Conservation (phyloP, 1,140 invertebrate species). For the Ostrea edulis region DNA sequence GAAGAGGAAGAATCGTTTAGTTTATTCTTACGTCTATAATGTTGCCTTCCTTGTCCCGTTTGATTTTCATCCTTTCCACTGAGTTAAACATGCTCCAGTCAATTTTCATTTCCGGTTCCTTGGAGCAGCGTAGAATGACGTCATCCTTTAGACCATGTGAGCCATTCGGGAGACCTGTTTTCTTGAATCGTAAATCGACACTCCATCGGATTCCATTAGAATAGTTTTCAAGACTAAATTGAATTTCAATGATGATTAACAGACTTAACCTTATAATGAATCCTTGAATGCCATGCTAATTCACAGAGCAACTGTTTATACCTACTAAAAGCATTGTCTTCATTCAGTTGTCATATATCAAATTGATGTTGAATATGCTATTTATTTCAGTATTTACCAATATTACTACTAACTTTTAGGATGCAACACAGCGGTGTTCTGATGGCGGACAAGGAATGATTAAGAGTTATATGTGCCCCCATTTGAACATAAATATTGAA, state of each 20-base stretch:
- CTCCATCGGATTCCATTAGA: conserved; percentile 76
- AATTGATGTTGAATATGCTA: background rate
- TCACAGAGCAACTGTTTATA: no score
- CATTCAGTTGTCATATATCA: no score
- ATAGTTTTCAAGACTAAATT: conserved; percentile 68
- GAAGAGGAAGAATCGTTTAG: background rate
- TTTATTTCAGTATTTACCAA: no score
- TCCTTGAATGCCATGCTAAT: no score
- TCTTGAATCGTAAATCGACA: conserved; percentile 76
- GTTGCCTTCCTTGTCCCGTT: background rate
- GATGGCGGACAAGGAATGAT: no score
- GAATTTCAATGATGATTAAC: no score
- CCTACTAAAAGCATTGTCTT: no score
- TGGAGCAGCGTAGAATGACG: conserved; percentile 69
- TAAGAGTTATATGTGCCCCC: no score
- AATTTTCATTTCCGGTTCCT: conserved; percentile 68
- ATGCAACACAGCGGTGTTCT: no score
- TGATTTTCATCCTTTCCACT: conserved; percentile 62
- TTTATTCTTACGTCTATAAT: background rate
- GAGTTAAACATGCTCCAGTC: conserved; percentile 73
- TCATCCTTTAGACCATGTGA: conserved; percentile 75
- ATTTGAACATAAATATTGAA: no score
- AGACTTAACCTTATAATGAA: no score
- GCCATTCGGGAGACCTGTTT: conserved; percentile 67
- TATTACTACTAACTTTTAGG: no score